Percentiles rank a stretch among this genome's conserved stretches.
These are phyloP conservation scores for Ctenodactylus gundi DNA, from an alignment of 2,113 vertebrate genomes.

Conservation along the genomic window DNA sequence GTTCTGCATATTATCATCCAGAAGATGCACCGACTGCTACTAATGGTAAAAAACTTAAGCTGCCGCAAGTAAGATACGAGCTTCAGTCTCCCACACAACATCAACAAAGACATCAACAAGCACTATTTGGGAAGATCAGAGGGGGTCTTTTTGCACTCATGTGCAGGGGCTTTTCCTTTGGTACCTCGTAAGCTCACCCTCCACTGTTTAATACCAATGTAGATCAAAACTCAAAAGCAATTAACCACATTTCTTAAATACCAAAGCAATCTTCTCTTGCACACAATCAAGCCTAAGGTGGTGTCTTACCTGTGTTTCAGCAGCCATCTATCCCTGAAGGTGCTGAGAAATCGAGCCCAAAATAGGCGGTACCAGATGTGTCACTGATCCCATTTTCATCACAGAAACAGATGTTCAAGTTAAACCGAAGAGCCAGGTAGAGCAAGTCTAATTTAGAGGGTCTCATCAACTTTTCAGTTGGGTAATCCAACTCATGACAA, in stretches of 20 bases:
- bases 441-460: background rate
- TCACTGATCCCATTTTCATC: conserved; percentile 5
- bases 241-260: background rate
- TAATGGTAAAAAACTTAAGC: conserved; percentile 17
- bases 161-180: background rate
- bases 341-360: conserved; percentile 8
- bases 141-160: background rate
- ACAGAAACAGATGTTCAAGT: conserved; percentile 44
- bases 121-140: background rate
- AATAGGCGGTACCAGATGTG: background rate
- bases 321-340: background rate
- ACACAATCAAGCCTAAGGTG: background rate
- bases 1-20: background rate
- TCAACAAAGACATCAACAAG: background rate
- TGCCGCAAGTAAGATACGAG: background rate
- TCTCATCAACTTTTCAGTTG: background rate
- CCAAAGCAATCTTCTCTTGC: background rate
- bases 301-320: background rate
- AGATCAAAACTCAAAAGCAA: background rate
- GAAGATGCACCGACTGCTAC: background rate
- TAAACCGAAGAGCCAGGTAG: background rate
- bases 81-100: background rate
- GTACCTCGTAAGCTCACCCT: background rate
- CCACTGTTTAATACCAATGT: background rate
- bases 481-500: background rate